These are phyloP conservation scores for Diadegma fenestrale DNA, from an alignment of 2,888 invertebrate species.

Conservation along the genomic window DNA sequence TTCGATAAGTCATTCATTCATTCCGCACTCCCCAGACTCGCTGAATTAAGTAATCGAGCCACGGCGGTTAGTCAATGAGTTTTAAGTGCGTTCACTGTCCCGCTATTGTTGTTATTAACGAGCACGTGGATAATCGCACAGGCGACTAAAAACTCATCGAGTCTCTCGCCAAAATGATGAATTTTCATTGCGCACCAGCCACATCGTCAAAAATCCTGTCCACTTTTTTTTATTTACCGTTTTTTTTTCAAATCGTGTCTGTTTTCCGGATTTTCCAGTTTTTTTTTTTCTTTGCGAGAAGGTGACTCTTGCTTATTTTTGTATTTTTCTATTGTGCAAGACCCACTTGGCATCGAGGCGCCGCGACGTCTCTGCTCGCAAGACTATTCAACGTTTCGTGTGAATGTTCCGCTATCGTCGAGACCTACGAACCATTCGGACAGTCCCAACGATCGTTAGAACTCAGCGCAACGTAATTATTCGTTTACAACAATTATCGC, in stretches of 20 bases:
- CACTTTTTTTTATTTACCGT: too few species aligned
- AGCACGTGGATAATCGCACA: not conserved
- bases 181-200: not conserved
- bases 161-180: not conserved
- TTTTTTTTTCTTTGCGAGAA: too few species aligned
- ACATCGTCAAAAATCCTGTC: not conserved
- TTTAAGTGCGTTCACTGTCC: slow-evolving; percentile 6
- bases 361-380: not conserved
- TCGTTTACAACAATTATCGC: not conserved
- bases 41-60: slow-evolving; percentile 50
- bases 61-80: slow-evolving; percentile 27
- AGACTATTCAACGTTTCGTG: slow-evolving; percentile 12
- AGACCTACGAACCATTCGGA: not conserved
- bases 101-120: not conserved
- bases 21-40: slow-evolving; percentile 6
- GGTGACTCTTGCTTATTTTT: not conserved
- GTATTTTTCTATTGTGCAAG: slow-evolving; percentile 1
- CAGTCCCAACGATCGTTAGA: not conserved
- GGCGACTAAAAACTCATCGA: not conserved
- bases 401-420: not conserved
- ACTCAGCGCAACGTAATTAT: too few species aligned
- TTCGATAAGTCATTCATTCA: slow-evolving; percentile 52
- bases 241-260: not conserved
- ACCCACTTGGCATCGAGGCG: slow-evolving; percentile 10
- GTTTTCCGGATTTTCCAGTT: not conserved